Evolutionary conservation across 2,888 invertebrate species (phyloP).

Genomic region (Cerastoderma edule): DNA sequence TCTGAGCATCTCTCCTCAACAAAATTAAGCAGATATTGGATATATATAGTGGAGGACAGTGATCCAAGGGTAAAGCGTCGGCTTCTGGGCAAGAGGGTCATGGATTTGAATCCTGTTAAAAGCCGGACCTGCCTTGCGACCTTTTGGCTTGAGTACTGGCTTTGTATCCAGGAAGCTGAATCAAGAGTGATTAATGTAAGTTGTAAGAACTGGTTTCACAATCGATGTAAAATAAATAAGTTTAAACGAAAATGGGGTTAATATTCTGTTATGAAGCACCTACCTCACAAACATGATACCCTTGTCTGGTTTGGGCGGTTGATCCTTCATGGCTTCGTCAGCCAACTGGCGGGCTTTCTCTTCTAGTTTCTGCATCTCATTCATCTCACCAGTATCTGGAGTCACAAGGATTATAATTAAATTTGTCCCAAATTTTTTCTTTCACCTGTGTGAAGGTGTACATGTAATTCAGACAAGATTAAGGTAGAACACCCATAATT

Average conservation of each 20-base stretch:
- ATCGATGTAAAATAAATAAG: background rate
- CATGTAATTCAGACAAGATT: too few relatives aligned
- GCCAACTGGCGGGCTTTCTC: constrained; percentile 81
- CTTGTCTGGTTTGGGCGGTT: constrained; percentile 76
- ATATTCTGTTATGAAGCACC: background rate
- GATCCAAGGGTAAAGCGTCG: too few relatives aligned
- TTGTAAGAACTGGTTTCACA: background rate
- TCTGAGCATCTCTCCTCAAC: too few relatives aligned
- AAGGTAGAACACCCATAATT: too few relatives aligned
- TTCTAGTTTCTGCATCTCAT: constrained; percentile 82
- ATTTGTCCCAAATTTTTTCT: too few relatives aligned
- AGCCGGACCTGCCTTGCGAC: background rate
- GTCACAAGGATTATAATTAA: too few relatives aligned
- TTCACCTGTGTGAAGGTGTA: too few relatives aligned
- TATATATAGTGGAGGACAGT: too few relatives aligned
- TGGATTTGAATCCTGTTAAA: background rate
- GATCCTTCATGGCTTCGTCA: constrained; percentile 79
- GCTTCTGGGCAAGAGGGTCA: too few relatives aligned
- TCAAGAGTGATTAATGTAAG: background rate
- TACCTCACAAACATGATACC: constrained; percentile 83
- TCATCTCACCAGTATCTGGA: constrained; percentile 51
- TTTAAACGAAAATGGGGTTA: background rate
- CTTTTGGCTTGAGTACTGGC: too few relatives aligned
- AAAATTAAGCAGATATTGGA: too few relatives aligned
- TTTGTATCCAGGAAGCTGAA: background rate